Conservation (phyloP, 2,888 invertebrate genomes). For the Nowickia ferox region DNA sequence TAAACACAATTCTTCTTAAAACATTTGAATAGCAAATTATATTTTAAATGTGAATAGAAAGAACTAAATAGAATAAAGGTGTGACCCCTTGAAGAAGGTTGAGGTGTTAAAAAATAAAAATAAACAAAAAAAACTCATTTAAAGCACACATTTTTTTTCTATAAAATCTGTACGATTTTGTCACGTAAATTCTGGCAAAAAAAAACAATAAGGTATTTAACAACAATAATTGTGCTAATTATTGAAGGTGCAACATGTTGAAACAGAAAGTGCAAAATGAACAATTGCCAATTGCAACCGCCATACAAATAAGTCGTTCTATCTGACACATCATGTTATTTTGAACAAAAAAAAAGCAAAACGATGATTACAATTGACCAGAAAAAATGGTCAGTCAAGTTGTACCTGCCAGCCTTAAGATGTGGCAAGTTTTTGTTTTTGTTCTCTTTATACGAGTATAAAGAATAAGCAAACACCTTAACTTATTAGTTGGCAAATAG, state of each 20-base stretch:
- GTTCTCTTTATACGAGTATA: slow-evolving; percentile 12
- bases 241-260: slow-evolving; percentile 34
- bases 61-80: neutral
- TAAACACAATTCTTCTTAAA: too few species aligned
- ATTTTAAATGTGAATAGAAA: neutral
- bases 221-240: slow-evolving; percentile 52
- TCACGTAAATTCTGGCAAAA: slow-evolving; percentile 35
- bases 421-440: slow-evolving; percentile 11
- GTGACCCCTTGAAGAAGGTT: neutral
- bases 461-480: slow-evolving; percentile 37
- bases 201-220: slow-evolving; percentile 5
- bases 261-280: neutral
- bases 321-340: slow-evolving; percentile 67
- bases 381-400: slow-evolving; percentile 41
- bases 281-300: slow-evolving; percentile 43
- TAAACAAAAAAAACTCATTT: slow-evolving; percentile 3
- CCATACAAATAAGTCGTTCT: slow-evolving; percentile 65
- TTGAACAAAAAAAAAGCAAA: slow-evolving; percentile 22
- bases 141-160: slow-evolving; percentile 21
- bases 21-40: slow-evolving; percentile 1
- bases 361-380: slow-evolving; percentile 40
- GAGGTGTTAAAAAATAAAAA: neutral
- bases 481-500: neutral
- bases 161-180: slow-evolving; percentile 10
- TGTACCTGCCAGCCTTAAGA: slow-evolving; percentile 23